A percentile compares a stretch with the other conserved stretches of the same genome.
Conservation (phyloP, 2,797 vertebrate genomes). For the Anguilla obscura region DNA sequence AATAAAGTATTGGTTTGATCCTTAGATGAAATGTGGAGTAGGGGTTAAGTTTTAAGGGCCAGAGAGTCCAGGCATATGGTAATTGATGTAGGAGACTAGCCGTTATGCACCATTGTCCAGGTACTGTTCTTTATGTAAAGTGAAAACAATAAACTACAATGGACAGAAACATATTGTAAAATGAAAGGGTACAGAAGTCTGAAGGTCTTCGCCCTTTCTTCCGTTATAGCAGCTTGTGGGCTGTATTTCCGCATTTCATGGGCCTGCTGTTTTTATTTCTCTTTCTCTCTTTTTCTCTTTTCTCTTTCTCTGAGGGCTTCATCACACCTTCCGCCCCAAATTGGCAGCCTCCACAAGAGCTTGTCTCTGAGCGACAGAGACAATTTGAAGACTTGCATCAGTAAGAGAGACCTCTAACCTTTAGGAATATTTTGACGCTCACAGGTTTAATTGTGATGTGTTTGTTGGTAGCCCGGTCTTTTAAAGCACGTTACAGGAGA, state of each 20-base stretch:
- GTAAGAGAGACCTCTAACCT: not conserved
- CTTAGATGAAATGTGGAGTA: not conserved
- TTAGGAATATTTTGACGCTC: not conserved
- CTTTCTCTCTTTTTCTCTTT: not conserved
- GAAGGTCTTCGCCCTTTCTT: not conserved
- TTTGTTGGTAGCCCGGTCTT: not conserved
- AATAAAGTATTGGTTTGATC: not conserved
- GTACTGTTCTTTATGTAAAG: not conserved
- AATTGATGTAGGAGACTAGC: not conserved
- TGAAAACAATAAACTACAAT: not conserved
- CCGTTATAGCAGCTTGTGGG: not conserved
- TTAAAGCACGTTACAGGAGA: not conserved
- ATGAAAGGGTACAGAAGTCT: not conserved
- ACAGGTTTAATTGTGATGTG: not conserved
- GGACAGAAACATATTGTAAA: not conserved
- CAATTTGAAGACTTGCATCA: not conserved
- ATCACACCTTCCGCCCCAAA: not conserved
- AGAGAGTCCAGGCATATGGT: not conserved
- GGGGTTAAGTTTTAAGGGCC: not conserved
- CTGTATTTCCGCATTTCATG: not conserved
- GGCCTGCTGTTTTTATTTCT: not conserved
- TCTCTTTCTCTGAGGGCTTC: not conserved
- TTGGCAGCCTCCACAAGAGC: not conserved
- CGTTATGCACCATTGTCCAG: not conserved
- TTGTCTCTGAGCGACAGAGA: not conserved